Base-by-base conservation (phyloP, 2,888 invertebrate species). In the Phrixothrix hirtus region DNA sequence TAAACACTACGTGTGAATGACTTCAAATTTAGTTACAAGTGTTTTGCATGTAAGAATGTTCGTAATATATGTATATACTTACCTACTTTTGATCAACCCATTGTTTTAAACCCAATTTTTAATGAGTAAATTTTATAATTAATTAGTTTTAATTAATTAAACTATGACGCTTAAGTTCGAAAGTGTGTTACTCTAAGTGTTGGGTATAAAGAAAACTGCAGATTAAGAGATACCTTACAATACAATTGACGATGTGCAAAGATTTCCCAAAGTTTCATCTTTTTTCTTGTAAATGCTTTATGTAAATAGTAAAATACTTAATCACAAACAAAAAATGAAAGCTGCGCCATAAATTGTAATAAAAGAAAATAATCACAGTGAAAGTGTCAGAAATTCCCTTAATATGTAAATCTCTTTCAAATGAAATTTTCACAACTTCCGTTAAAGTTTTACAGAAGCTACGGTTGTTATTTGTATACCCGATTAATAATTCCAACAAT, bases 1-100 rank as follows among this genome's bases (percentile, higher is more conserved):
- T 53, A 48, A 53, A 43, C 26, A 37, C 48, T 53, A 53, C 37
- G 53, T 53, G 53, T 43, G 53, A 52, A 50, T 38, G 11, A 37
- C 43, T 48, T 41, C 37, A 51, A 53, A 48, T 53, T 36, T 43
- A 43, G 37, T 26, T 43, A 21, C 31, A 16, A 31, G 12, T 41
- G 31, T 31, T 48, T 37, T 35, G 38, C 27, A 32, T 39, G 13
- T 16, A 13, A 17, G 6, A 12, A 36, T 27, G 16, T 32, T 44
- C 36, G 10, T 46, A 37, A 46, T 32, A 27, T 37, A 26, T 30
- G 13, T 32, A n/a, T 38, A 31, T 31, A 38, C 15, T 29, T 32
- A 45, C 45, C 30, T 51, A 46, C 37, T 52, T 52, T 46, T 45
- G 12, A 30, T 32, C 31, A 15, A 29, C 36, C 45, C 30, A 47